Conservation (phyloP, 2,113 vertebrate species). For the Synodontis membranacea region DNA sequence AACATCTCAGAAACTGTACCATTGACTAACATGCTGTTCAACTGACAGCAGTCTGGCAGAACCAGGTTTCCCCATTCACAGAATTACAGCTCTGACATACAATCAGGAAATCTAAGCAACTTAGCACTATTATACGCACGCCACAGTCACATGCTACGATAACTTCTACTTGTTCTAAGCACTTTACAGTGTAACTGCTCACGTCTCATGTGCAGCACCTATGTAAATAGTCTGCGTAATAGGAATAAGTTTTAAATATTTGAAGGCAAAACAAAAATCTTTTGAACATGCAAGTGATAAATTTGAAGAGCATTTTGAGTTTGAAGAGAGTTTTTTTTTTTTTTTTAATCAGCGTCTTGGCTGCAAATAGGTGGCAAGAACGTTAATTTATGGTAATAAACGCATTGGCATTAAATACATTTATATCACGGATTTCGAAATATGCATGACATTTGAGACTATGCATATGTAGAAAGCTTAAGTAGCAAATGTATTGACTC, state of each 20-base stretch:
- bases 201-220: not conserved
- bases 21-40: not conserved
- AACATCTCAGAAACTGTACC: not conserved
- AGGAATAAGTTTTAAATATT: not conserved
- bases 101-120: not conserved
- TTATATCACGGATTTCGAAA: not conserved
- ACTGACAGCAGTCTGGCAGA: not conserved
- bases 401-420: not conserved
- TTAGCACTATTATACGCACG: not conserved
- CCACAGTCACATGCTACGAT: not conserved
- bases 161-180: not conserved
- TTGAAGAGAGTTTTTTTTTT: too few relatives aligned
- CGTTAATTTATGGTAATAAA: constrained; percentile 14
- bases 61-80: not conserved
- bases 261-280: not conserved
- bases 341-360: not conserved
- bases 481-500: not conserved
- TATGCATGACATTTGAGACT: not conserved
- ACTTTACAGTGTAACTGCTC: not conserved
- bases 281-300: not conserved
- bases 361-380: not conserved
- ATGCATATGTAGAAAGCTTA: not conserved
- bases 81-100: not conserved
- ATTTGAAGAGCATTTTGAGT: not conserved
- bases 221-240: too few relatives aligned